Base-by-base conservation (phyloP, 2,113 vertebrate species). In the Amphilophus citrinellus region DNA sequence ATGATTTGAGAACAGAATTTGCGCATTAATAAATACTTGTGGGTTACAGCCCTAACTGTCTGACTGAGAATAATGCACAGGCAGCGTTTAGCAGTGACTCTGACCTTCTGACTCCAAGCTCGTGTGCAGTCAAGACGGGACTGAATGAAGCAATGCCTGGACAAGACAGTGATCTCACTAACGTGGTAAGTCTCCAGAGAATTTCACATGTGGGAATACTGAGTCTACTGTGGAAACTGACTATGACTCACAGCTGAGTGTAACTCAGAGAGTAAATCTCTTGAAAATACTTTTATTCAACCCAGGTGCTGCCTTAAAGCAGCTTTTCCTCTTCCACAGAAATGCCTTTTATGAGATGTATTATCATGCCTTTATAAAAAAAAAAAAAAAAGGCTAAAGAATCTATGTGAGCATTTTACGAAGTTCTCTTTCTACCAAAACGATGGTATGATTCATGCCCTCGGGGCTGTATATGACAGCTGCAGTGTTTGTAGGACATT, bases 221-320 rank as follows among this genome's bases (percentile, higher is more conserved):
- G 84, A 91, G 71, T 88, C 61, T 73, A 44, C 78, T 86, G 68
- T 88, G 71, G 65, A 63, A 87, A 85, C 35, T 65, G n/a, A 32
- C 32, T 75, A n/a, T 73, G 60, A 88, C 58, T 90, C 82, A 66
- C 30, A 58, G 30, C 44, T 79, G 75, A 83, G 73, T 79, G 53
- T 71, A 79, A 3, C 63, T 59, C 13, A 1, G 18, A 22, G 62
- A 60, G 30, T 62, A 79, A 86, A 81, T 6, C 8, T 18, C n/a
- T 35, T 39, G 17, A 73, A 83, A 86, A 75, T 27, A 32, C 10
- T 76, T 30, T 63, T 47, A 39, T 57, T 58, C 15, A 0, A 63
- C 27, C 71, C 14, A 14, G 8, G 20, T 5, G 22, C 14, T 62
- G 3, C 6, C 8, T 61, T 65, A 24, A 76, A 77, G 65, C 5